Base-by-base conservation (phyloP, 2,888 invertebrate genomes). In the Podabrus alpinus region DNA sequence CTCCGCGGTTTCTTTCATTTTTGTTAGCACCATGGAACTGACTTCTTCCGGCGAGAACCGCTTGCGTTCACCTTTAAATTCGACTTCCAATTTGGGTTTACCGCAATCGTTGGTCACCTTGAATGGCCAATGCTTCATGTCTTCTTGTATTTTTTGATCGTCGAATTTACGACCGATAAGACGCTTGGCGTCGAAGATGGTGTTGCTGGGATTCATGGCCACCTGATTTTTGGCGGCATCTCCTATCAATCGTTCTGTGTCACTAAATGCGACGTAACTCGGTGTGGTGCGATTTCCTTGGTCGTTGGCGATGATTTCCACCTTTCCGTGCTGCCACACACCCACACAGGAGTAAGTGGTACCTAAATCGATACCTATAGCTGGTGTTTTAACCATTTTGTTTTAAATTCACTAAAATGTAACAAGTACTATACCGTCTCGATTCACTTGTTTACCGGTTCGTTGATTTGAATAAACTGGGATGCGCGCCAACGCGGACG, bases 241-340 rank as follows among this genome's bases (percentile, higher is more conserved):
- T 68, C 92, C 92, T 83, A 93, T 91, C 67, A 93, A 89, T 60
- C 92, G 88, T 86, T 93, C 92, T 10, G 90, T 90, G 85, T 92
- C 92, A 10, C 88, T 93, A 86, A 94, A 94, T 19, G 93, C 62
- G 19, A 62, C 62, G 87, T 95, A 96, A 79, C 94, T 94, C 67
- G 96, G 95, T 68, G 95, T 96, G 10, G 95, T 95, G 71, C 95
- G 89, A 87, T 96, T 96, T 77, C 95, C 96, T 87, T 95, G 95
- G 85, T 95, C 95, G 85, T 96, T 96, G 75, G 96, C 94, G 85
- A 96, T 95, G 80, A 95, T 94, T 85, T 95, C 95, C 81, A 95
- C 94, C 86, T 94, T 94, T 69, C 94, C 93, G 83, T 94, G 90
- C 82, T 94, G 93, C 88, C 93, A 95, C 19, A 95, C 94, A 59